Evolutionary conservation across 1,140 invertebrate genomes (phyloP), one percentile per base, ranked within the genome.

Genomic region (Dolichoris vasculosae): DNA sequence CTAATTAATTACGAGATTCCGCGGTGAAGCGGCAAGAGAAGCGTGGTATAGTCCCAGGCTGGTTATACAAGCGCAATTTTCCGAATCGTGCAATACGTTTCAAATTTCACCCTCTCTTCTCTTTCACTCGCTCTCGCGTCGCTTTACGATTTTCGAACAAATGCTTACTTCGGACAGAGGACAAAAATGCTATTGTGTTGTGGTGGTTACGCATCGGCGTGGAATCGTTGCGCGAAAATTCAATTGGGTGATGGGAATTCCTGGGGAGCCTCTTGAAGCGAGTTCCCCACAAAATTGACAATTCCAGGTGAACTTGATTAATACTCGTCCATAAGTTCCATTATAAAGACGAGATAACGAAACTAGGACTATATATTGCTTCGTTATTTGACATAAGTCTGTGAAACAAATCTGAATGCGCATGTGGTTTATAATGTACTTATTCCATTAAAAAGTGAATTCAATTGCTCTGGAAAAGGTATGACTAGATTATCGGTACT

Each of bases 1-100:
- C 84, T 86, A 82, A 86, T 86, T 86, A 82, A 86, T 86, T 86
- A 86, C 80, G 79, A 82, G 80, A 86, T 86, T 86, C 84, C 84
- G 71, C 73, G 71, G 59, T 48, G 71, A 63, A 46, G 82, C 71
- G 55, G 82, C 51, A 76, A 83, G 82, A 26, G 82, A 35, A 30
- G 13, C 20, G 17, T 23, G 13, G n/a, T 46, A 46, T 79, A 81
- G 40, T 6, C 51, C 35, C 40, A 38, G 2, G 7, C 40, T 11
- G 0, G 63, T 59, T 83, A 30, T 40, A 78, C 38, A 64, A 59
- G 75, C 59, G 71, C 75, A 84, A 84, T 84, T 84, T 84, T 84
- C 83, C 83, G 26, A 85, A 79, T 67, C 77, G 32, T 7, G 40
- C 79, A 82, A 81, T 85, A 85, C 46, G 77, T 64, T 26, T 32